Base-by-base conservation (phyloP, 1,140 invertebrate species). In the Bombus picipes region DNA sequence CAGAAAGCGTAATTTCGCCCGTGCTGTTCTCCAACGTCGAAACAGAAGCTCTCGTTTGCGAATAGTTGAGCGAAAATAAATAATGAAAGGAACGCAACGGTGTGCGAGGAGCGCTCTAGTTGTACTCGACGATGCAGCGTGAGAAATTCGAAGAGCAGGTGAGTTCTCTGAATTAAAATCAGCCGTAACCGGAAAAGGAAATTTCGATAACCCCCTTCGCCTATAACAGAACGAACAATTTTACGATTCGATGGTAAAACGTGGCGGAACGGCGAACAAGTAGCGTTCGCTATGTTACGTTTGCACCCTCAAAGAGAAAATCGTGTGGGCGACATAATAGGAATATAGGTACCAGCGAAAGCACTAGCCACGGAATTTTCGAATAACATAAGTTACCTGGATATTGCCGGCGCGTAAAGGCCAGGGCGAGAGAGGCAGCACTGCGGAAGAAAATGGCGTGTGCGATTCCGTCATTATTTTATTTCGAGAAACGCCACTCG, bases 351-450 rank as follows among this genome's bases (percentile, higher is more conserved):
- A 90, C 89, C 65, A 88, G 89, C 83, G 70, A 91, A 91, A 90
- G 88, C 89, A 91, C 89, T 91, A 91, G 76, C 89, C 75, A 39
- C 28, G 70, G 81, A 88, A 90, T 90, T 91, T 85, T 88, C 81
- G 73, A 87, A 87, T 78, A 75, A 87, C 83, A 81, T 81, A 85
- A 88, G 78, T 85, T 88, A 77, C 32, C 62, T 59, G 66, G 65
- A 68, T 83, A 85, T 86, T 76, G 79, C 53, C 59, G 37, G 66
- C 85, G 73, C 78, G 81, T 80, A 78, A 32, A 53, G 15, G 37
- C 8, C 0, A 41, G 18, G 65, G 32, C 28, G 53, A 37, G 47
- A 57, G 32, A 75, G 32, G 22, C 10, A 43, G 37, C 59, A 34
- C 9, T 15, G 62, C 37, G 0, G 15, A 66, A 53, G 81, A 87